Conservation (phyloP, 2,888 invertebrate species). For the Tanypteryx hageni region DNA sequence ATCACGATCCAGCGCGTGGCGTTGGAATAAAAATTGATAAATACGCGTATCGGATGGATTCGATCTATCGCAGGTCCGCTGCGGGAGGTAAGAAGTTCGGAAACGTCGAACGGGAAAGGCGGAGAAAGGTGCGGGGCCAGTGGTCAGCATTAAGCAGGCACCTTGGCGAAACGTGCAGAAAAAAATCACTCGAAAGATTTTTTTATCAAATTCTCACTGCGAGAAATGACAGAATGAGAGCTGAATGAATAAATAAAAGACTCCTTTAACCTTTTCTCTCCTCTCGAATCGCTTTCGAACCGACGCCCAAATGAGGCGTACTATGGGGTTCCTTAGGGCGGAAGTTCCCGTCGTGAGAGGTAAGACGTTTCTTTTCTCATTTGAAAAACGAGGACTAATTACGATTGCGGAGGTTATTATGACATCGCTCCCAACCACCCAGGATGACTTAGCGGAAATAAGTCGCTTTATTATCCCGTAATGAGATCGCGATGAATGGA, state of each 20-base stretch:
- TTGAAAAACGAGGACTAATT: background rate
- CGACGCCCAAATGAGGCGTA: background rate
- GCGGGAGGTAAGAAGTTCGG: no score
- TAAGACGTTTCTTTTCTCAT: background rate
- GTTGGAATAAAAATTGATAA: background rate
- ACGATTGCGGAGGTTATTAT: background rate
- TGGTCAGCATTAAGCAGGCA: background rate
- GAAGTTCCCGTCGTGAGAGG: background rate
- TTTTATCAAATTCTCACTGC: background rate
- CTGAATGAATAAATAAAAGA: background rate
- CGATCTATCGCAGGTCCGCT: background rate
- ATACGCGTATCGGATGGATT: background rate
- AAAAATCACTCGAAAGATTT: background rate
- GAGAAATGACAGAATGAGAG: background rate
- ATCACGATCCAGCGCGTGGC: constrained; percentile 33
- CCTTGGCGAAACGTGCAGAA: background rate
- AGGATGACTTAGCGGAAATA: background rate
- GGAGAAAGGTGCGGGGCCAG: no score
- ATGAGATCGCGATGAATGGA: background rate
- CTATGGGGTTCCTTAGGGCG: background rate
- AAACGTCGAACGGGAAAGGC: no score
- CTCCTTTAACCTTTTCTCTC: background rate
- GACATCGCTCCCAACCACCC: background rate
- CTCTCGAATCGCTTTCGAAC: background rate
- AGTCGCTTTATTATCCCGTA: background rate